Base-by-base conservation (phyloP, 2,797 vertebrate genomes). In the Gallinago nigripennis region DNA sequence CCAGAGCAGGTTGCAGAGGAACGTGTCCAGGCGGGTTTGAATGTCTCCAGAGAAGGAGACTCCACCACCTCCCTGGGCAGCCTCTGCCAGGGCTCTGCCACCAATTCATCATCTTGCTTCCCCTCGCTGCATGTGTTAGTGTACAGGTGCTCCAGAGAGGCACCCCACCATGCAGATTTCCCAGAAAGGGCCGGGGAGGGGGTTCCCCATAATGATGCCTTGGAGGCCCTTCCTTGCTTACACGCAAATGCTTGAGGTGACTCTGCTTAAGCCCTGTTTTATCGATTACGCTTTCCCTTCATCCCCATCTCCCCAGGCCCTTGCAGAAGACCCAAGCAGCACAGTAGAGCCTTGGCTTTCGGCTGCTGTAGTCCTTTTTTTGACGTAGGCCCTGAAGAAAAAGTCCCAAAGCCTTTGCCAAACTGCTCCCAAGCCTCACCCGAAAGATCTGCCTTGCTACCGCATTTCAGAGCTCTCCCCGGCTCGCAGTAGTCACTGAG, bases 401-500 rank as follows among this genome's bases (percentile, higher is more conserved):
- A 53, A 21, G 12, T 50, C 27, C 48, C 24, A 51, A 77, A 68
- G 14, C 17, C n/a, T 84, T 75, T 24, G 30, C 48, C 81, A 85
- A 77, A 57, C 11, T 21, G 10, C 31, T 72, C 50, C 31, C 45
- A 65, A 72, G 60, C 17, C 39, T 77, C 60, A 72, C 31, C 51
- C 9, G 0, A 39, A 76, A 72, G 57, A 71, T 75, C 17, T 88
- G 83, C 43, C 58, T 88, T n/a, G 20, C 31, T 65, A 11, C 60
- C 24, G 4, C 61, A 48, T 71, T 82, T 86, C 93, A 81, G 80
- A 86, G 65, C 93, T 94, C 80, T 92, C 35, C 11, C 13, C 90
- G 33, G 13, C 20, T 96, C n/a, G 11, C 73, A 88, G 80, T 90
- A 94, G 93, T 92, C 94, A 75, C 48, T 31, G 75, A 92, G 69